These are phyloP conservation scores for Spea multiplicata DNA, from an alignment of 2,113 vertebrate genomes.

Conservation along the genomic window DNA sequence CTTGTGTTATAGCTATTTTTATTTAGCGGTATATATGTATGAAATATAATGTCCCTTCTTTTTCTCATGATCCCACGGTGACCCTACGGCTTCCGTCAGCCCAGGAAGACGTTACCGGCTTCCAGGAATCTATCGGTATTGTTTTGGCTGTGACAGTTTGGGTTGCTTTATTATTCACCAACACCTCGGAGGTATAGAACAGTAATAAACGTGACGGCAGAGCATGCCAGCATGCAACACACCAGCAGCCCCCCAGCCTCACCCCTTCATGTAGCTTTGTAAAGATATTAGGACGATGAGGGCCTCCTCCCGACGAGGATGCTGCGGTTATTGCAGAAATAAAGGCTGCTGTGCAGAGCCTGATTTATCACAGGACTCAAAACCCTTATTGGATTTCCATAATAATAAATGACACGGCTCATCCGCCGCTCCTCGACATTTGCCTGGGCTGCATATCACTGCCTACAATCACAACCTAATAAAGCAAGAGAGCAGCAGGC, in stretches of 20 bases:
- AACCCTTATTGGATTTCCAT: constrained; percentile 64
- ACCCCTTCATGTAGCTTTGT: constrained; percentile 1
- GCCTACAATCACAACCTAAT: constrained; percentile 49
- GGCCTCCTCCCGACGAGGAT: constrained; percentile 12
- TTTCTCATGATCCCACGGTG: no score
- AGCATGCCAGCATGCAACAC: no score
- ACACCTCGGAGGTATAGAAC: no score
- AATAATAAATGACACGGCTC: constrained; percentile 58
- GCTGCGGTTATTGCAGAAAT: constrained; percentile 61
- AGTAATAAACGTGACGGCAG: no score
- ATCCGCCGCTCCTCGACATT: constrained; percentile 52
- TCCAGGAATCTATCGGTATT: no score
- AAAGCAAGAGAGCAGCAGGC: constrained; percentile 24
- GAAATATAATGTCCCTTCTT: no score
- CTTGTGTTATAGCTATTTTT: no score
- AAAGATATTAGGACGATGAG: constrained; percentile 12
- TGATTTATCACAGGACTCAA: constrained; percentile 60
- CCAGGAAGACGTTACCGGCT: no score
- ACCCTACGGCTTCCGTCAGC: no score
- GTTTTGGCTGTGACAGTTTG: no score
- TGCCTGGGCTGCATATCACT: constrained; percentile 45
- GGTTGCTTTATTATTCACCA: no score
- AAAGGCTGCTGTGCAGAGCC: constrained; percentile 57
- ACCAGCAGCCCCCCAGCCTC: background rate
- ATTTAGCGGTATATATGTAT: no score